A percentile compares a stretch with the other conserved stretches of the same genome.
Conservation (phyloP, 1,140 invertebrate genomes). For the Ostrea edulis region DNA sequence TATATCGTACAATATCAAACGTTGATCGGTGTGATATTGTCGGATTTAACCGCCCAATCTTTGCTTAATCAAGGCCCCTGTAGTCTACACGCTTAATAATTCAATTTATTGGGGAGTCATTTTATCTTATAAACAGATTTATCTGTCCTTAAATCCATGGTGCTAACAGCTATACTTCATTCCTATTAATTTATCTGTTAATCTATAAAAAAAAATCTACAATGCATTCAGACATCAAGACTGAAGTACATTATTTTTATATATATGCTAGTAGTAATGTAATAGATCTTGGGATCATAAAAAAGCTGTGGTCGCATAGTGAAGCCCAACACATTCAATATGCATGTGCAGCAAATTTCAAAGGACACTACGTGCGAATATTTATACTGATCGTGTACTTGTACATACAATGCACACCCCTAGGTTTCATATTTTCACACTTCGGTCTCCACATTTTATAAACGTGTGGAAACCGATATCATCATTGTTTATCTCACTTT, state of each 20-base stretch:
- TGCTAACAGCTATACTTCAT: constrained; percentile 7
- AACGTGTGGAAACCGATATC: no score
- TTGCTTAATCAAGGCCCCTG: constrained; percentile 20
- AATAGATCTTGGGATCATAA: no score
- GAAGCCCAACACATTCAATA: no score
- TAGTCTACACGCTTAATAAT: constrained; percentile 39
- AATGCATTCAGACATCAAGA: neutral
- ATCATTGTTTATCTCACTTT: no score
- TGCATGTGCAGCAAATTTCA: no score
- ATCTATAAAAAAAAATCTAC: constrained; percentile 18
- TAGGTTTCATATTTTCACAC: no score
- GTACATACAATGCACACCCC: no score
- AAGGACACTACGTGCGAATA: no score
- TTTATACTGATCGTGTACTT: no score
- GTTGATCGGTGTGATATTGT: constrained; percentile 1
- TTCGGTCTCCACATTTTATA: no score
- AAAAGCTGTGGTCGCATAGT: no score
- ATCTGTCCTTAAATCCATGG: constrained; percentile 15
- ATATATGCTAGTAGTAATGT: no score
- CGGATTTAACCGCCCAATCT: neutral
- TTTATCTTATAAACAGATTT: constrained; percentile 22
- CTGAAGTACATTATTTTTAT: neutral
- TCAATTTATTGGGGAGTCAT: constrained; percentile 35
- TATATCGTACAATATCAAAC: constrained; percentile 31
- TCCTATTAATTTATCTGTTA: constrained; percentile 38